Evolutionary conservation across 1,140 invertebrate genomes (phyloP), one percentile per base, ranked within the genome.

Genomic region (Aethina tumida): DNA sequence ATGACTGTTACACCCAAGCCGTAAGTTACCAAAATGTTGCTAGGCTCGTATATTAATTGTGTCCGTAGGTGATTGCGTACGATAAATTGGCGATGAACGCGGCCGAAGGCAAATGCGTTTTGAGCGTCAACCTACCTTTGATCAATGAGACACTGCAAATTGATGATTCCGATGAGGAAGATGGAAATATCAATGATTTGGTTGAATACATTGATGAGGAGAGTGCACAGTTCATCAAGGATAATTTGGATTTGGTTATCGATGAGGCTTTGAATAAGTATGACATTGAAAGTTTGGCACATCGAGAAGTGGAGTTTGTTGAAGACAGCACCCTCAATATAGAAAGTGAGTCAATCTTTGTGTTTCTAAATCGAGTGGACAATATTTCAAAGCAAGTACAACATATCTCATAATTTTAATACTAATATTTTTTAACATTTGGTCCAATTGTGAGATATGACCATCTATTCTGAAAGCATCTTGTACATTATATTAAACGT

Each of bases 161-260:
- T 19, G 68, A 70, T 49, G 66, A 71, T 48, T 69, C 69, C 2
- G 70, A 73, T 46, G 69, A 69, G 18, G 65, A 68, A 34, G 61
- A 64, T 1, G 63, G 67, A 8, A 49, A 49, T 21, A 27, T 38
- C 16, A 59, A 64, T 14, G 53, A 56, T 16, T 13, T 39, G 30
- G 42, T 41, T 34, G 50, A 50, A 43, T 44, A 39, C 39, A 45
- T 62, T 35, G 43, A 53, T 51, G 17, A 48, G 45, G 52, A 60
- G 7, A 56, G 53, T 42, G 53, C 56, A 21, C 34, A 51, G 50
- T 69, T 63, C 53, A 28, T 70, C 41, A 67, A 60, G 55, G 64
- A 62, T 39, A 63, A 66, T 43, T 64, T 66, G 35, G 62, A 63
- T 9, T 49, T 59, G 9, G 45, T 66, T 12, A 42, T 71, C 0